Conservation (phyloP, 2,113 vertebrate genomes). For the Plestiodon gilberti region DNA sequence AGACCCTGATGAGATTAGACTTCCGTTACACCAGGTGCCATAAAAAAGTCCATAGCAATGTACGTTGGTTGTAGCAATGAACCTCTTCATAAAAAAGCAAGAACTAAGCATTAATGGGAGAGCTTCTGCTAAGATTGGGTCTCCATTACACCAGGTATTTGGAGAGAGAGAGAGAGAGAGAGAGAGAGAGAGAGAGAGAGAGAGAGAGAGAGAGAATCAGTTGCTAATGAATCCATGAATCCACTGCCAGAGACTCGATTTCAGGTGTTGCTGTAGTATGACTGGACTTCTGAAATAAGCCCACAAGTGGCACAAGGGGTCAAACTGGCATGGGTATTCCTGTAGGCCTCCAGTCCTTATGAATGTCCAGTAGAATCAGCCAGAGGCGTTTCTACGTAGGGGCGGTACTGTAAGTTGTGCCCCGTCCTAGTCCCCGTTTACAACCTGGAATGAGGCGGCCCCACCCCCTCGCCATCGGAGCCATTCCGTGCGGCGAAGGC, state of each 20-base stretch:
- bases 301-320: too few relatives aligned
- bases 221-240: background rate
- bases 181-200: background rate
- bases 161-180: background rate
- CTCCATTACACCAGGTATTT: background rate
- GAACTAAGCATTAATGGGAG: background rate
- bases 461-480: too few relatives aligned
- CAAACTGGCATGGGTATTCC: background rate
- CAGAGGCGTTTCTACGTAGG: too few relatives aligned
- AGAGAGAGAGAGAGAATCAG: background rate
- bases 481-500: too few relatives aligned
- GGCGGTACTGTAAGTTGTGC: too few relatives aligned
- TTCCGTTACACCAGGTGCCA: slow-evolving; percentile 11
- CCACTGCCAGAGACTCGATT: too few relatives aligned
- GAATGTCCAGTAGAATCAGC: background rate
- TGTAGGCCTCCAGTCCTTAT: background rate
- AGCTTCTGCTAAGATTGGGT: background rate
- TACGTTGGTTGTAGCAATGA: background rate
- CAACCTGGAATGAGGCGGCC: too few relatives aligned
- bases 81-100: slow-evolving; percentile 8
- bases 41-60: background rate
- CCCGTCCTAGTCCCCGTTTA: too few relatives aligned
- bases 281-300: background rate
- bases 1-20: slow-evolving; percentile 25
- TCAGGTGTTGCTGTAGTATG: background rate